These are phyloP conservation scores for Megalops cyprinoides DNA, from an alignment of 2,797 vertebrate species.

Conservation along the genomic window DNA sequence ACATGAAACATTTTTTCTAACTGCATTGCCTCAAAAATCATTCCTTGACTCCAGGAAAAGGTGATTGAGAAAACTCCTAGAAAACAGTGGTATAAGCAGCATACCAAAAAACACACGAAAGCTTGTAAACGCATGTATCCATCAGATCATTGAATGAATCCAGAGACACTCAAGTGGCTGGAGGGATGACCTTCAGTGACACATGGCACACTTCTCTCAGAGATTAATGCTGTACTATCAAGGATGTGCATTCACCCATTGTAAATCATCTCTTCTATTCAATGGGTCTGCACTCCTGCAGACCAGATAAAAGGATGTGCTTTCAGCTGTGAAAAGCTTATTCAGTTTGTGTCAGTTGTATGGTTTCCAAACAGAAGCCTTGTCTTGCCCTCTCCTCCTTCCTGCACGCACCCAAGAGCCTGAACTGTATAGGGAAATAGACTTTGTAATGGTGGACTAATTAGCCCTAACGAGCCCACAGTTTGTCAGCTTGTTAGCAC, in stretches of 20 bases:
- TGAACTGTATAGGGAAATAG: neutral
- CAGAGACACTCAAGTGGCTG: slow-evolving; percentile 4
- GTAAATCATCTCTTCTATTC: neutral
- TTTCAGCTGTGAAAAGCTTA: neutral
- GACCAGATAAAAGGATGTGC: neutral
- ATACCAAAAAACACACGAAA: neutral
- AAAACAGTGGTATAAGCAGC: no score
- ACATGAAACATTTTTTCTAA: neutral
- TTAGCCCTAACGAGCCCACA: slow-evolving; percentile 6
- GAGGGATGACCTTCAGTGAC: neutral
- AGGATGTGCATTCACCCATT: neutral
- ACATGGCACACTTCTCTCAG: neutral
- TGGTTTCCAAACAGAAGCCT: neutral
- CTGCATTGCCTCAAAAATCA: neutral
- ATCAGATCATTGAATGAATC: no score
- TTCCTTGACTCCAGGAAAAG: neutral
- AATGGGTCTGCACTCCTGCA: neutral
- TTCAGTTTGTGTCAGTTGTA: neutral
- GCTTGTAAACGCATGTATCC: neutral
- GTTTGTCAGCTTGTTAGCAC: neutral
- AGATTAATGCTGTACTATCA: slow-evolving; percentile 5
- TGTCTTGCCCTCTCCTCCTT: neutral
- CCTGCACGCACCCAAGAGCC: neutral
- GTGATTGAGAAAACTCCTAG: neutral
- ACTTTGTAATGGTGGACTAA: slow-evolving; percentile 14